Conservation (phyloP, 1,140 invertebrate species). For the Papilio polyxenes region DNA sequence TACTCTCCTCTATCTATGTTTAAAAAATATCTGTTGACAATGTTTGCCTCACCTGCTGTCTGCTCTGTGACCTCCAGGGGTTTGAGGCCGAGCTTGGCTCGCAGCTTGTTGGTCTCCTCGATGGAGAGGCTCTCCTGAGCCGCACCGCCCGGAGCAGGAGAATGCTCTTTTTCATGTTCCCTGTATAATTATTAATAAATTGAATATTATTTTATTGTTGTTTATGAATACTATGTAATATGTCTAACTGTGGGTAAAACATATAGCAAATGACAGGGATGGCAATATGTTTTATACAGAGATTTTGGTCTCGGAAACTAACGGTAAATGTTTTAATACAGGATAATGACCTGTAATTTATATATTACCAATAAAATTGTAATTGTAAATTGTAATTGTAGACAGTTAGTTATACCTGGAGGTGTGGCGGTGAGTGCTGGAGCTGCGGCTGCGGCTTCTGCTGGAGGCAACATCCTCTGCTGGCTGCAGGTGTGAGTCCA, state of each 20-base stretch:
- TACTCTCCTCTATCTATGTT: no score
- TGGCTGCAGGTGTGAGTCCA: conserved; percentile 69
- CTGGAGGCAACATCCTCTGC: conserved; percentile 20
- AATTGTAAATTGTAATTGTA: no score
- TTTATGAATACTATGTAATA: no score
- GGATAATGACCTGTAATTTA: no score
- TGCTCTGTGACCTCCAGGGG: conserved; percentile 88
- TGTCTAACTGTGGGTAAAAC: no score
- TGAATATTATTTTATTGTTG: no score
- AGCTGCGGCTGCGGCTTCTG: conserved; percentile 51
- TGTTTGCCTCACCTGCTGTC: conserved; percentile 53
- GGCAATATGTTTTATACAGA: no score
- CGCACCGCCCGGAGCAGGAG: conserved; percentile 45
- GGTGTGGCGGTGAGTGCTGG: conserved; percentile 16
- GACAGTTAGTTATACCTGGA: background rate
- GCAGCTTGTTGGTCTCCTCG: conserved; percentile 94
- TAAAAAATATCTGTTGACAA: background rate
- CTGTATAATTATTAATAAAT: background rate
- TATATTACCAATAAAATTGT: no score
- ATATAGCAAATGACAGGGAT: no score
- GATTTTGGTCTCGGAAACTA: no score
- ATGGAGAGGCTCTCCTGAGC: conserved; percentile 86
- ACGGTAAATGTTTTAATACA: no score
- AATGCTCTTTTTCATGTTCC: conserved; percentile 40
- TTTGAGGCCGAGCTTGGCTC: conserved; percentile 96